A percentile compares a stretch with the other conserved stretches of the same genome.
phyloP scores from a whole-genome alignment of 2,797 vertebrate genomes.

The Chaenodraco wilsoni region DNA sequence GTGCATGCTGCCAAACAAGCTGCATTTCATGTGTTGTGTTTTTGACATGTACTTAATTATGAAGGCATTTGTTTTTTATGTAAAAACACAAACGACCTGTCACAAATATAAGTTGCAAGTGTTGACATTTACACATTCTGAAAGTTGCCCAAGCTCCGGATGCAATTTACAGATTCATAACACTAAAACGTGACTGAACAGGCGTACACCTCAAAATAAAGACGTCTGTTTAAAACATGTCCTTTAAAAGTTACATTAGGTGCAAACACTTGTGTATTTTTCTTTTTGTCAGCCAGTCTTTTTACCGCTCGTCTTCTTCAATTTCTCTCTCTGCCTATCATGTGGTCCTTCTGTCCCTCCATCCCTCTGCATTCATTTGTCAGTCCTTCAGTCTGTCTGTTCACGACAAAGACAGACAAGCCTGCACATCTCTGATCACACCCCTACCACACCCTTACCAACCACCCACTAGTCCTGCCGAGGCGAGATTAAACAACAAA shows the following conservation, averaged over 20 bases:
- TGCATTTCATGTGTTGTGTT: no score
- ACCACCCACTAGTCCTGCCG: slow-evolving; percentile 81
- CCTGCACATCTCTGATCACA: slow-evolving; percentile 66
- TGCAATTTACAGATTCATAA: background rate
- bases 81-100: no score
- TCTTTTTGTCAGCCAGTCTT: slow-evolving; percentile 41
- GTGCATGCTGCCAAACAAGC: background rate
- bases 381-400: slow-evolving; percentile 60
- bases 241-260: slow-evolving; percentile 20
- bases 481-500: slow-evolving; percentile 86
- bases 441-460: slow-evolving; percentile 66
- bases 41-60: no score
- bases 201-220: background rate
- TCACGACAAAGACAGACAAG: slow-evolving; percentile 76
- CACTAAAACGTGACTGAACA: slow-evolving; percentile 8
- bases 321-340: slow-evolving; percentile 45
- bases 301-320: slow-evolving; percentile 55
- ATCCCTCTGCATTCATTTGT: slow-evolving; percentile 52
- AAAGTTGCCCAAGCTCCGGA: no score
- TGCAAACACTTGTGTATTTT: slow-evolving; percentile 28
- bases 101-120: no score
- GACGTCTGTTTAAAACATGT: slow-evolving; percentile 14
- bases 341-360: slow-evolving; percentile 60
- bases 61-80: no score
- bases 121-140: no score